Evolutionary conservation across 2,797 vertebrate species (phyloP).

Genomic region (Hydrophis major): DNA sequence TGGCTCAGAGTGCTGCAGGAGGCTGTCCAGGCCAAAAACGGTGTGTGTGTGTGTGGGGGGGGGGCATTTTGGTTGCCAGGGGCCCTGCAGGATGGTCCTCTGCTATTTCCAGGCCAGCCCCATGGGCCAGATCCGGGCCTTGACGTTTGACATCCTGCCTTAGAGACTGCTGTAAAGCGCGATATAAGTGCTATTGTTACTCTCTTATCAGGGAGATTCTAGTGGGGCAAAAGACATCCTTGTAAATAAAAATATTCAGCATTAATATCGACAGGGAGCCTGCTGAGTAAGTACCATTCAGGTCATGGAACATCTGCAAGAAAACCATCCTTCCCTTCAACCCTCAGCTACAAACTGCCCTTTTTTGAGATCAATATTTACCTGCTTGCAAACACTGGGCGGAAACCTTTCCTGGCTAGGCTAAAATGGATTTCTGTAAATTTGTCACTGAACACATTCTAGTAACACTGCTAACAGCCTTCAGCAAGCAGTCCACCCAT

Average conservation of each 20-base stretch:
- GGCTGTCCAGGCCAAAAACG: too few relatives aligned
- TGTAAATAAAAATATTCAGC: not conserved
- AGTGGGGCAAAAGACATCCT: not conserved
- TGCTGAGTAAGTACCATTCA: not conserved
- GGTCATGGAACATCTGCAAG: not conserved
- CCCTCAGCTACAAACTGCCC: too few relatives aligned
- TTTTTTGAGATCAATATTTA: not conserved
- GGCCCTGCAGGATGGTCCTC: too few relatives aligned
- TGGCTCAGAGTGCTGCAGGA: too few relatives aligned
- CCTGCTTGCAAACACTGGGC: not conserved
- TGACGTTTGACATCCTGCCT: too few relatives aligned
- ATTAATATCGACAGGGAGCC: not conserved
- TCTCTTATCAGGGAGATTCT: not conserved
- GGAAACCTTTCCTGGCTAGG: not conserved
- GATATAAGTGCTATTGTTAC: not conserved
- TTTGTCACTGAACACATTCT: not conserved
- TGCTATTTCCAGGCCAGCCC: too few relatives aligned
- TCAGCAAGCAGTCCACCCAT: not conserved
- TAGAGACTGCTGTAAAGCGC: too few relatives aligned
- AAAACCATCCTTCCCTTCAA: too few relatives aligned
- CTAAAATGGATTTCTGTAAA: not conserved
- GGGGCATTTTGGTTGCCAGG: too few relatives aligned
- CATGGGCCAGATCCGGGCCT: too few relatives aligned
- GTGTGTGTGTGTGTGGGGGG: accelerated
- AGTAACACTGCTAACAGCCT: not conserved